Conservation (phyloP, 1,140 invertebrate species). For the Mercenaria mercenaria region DNA sequence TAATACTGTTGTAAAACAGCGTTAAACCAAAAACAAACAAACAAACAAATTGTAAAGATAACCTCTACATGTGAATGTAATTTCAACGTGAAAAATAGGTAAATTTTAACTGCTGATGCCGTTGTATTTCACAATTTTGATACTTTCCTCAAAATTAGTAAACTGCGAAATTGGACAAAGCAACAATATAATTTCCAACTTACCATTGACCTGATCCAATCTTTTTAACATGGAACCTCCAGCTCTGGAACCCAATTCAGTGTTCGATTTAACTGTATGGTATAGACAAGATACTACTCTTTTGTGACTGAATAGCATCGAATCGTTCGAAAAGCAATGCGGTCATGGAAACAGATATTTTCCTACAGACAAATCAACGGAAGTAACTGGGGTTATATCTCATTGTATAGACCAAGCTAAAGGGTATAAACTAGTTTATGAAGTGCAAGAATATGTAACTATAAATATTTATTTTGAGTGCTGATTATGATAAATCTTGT, state of each 20-base stretch:
- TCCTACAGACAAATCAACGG: conserved; percentile 64
- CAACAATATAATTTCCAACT: conserved; percentile 62
- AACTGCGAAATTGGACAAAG: not conserved
- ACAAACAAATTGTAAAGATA: too few relatives aligned
- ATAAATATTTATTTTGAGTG: conserved; percentile 90
- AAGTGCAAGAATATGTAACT: conserved; percentile 87
- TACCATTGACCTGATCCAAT: conserved; percentile 70
- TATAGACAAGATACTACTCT: conserved; percentile 77
- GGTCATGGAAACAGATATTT: conserved; percentile 26
- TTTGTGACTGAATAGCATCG: conserved; percentile 69
- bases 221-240: conserved; percentile 77
- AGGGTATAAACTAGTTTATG: conserved; percentile 87
- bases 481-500: conserved; percentile 69
- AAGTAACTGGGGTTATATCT: conserved; percentile 89
- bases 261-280: conserved; percentile 80
- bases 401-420: conserved; percentile 88
- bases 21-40: too few relatives aligned
- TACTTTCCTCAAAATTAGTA: conserved; percentile 22
- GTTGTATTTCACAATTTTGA: conserved; percentile 78
- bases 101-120: conserved; percentile 75
- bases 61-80: too few relatives aligned
- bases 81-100: conserved; percentile 75
- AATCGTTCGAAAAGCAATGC: not conserved
- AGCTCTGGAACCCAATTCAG: conserved; percentile 57
- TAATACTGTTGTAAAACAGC: too few relatives aligned